Percentiles rank a stretch among this genome's conserved stretches.
Evolutionary conservation across 2,888 invertebrate species (phyloP).

Genomic region (Philereme vetulata): DNA sequence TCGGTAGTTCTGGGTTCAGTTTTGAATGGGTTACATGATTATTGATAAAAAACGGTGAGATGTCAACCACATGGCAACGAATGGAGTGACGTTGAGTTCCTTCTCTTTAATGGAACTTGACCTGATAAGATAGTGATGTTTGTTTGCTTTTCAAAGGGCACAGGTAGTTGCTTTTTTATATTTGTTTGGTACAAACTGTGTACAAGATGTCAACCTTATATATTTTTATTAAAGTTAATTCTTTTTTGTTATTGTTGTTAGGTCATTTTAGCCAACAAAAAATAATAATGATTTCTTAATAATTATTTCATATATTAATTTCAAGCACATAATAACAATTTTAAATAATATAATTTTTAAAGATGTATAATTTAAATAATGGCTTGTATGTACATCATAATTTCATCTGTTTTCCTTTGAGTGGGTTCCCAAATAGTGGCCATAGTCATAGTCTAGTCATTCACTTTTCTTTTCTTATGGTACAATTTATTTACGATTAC

Average conservation of each 20-base stretch:
- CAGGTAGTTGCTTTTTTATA: slow-evolving; percentile 56
- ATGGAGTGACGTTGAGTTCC: slow-evolving; percentile 39
- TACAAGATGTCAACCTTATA: slow-evolving; percentile 24
- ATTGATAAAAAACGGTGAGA: slow-evolving; percentile 75
- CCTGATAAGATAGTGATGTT: slow-evolving; percentile 62
- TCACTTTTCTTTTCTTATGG: too few relatives aligned
- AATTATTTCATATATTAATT: too few relatives aligned
- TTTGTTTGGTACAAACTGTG: slow-evolving; percentile 42
- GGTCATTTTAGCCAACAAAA: neutral
- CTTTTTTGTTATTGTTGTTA: slow-evolving; percentile 10
- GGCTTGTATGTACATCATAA: too few relatives aligned
- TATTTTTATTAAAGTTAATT: neutral
- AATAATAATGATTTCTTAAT: too few relatives aligned
- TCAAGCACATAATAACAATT: too few relatives aligned
- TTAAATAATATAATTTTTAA: too few relatives aligned
- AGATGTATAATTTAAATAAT: too few relatives aligned
- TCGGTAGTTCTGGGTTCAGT: slow-evolving; percentile 52
- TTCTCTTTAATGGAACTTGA: slow-evolving; percentile 60
- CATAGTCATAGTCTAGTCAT: too few relatives aligned
- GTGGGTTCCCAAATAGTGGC: too few relatives aligned
- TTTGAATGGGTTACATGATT: slow-evolving; percentile 69
- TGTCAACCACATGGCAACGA: slow-evolving; percentile 69
- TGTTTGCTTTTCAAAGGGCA: slow-evolving; percentile 37
- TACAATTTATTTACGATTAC: too few relatives aligned
- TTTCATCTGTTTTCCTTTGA: too few relatives aligned